Evolutionary conservation across 2,113 vertebrate genomes (phyloP).

Genomic region (Solea senegalensis): DNA sequence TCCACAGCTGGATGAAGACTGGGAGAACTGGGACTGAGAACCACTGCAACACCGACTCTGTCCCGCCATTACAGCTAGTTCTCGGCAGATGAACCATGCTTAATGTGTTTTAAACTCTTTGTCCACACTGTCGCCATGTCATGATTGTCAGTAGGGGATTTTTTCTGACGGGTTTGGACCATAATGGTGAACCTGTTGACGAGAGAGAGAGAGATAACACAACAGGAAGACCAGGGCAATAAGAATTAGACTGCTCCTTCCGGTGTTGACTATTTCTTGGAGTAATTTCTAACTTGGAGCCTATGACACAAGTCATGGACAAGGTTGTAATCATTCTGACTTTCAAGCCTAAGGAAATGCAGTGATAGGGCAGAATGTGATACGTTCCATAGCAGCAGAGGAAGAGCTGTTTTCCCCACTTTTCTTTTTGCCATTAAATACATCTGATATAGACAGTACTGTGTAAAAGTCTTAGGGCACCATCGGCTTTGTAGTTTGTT

Average conservation of each 20-base stretch:
- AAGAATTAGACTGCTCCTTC: constrained; percentile 44
- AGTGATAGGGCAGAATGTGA: constrained; percentile 34
- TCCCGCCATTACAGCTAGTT: constrained; percentile 60
- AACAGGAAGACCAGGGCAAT: constrained; percentile 57
- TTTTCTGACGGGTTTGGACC: constrained; percentile 58
- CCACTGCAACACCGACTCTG: constrained; percentile 30
- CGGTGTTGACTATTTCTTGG: constrained; percentile 45
- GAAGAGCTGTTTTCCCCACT: constrained; percentile 25
- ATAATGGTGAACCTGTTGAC: constrained; percentile 53
- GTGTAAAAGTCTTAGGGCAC: too few relatives aligned
- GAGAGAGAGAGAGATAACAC: constrained; percentile 1
- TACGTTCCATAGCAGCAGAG: constrained; percentile 34
- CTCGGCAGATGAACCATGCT: constrained; percentile 72
- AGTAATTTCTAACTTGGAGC: constrained; percentile 39
- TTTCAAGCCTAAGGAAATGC: constrained; percentile 23
- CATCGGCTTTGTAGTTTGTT: neutral
- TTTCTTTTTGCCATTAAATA: constrained; percentile 57
- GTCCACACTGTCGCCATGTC: constrained; percentile 77
- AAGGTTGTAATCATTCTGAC: constrained; percentile 42
- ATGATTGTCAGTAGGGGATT: constrained; percentile 65
- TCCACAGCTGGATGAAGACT: constrained; percentile 93
- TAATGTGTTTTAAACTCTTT: constrained; percentile 75
- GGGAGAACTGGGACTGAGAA: constrained; percentile 97
- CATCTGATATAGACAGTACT: constrained; percentile 34
- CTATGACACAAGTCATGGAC: constrained; percentile 39